A percentile compares a stretch with the other conserved stretches of the same genome.
phyloP scores from a whole-genome alignment of 2,888 invertebrate genomes.

The Steinernema hermaphroditum region DNA sequence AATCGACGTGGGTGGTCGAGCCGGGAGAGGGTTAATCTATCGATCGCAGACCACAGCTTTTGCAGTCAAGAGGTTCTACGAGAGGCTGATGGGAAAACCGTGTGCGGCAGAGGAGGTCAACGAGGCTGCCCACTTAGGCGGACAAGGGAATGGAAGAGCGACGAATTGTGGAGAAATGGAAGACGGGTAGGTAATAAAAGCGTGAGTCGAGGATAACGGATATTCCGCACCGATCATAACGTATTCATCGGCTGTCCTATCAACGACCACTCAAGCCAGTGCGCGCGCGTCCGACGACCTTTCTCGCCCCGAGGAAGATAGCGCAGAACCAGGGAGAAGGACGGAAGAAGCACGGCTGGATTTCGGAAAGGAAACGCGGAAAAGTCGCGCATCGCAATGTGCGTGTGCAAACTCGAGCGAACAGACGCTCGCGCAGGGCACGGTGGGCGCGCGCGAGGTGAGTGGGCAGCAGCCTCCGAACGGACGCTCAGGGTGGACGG shows the following conservation, averaged over 20 bases:
- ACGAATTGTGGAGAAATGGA: background rate
- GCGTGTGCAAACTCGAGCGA: constrained; percentile 28
- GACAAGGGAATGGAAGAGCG: background rate
- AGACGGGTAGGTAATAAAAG: background rate
- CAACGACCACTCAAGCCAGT: background rate
- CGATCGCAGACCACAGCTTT: no score
- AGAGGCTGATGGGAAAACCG: constrained; percentile 19
- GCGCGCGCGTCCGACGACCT: background rate
- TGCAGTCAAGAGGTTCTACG: constrained; percentile 8
- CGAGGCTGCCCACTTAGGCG: background rate
- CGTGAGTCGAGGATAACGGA: background rate
- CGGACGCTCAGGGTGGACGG: background rate
- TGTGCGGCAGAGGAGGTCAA: background rate
- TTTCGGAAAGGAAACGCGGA: constrained; percentile 23
- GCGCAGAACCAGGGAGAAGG: background rate
- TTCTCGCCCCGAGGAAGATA: background rate
- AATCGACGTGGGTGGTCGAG: constrained; percentile 18
- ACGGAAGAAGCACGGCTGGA: background rate
- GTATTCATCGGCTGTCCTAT: background rate
- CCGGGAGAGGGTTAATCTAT: constrained; percentile 5
- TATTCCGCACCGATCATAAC: constrained; percentile 7
- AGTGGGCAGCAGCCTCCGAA: background rate
- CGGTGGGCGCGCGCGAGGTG: background rate
- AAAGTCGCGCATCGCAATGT: constrained; percentile 24
- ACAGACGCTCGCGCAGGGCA: background rate